Evolutionary conservation across 2,888 invertebrate genomes (phyloP), one percentile per base, ranked within the genome.

Genomic region (Laothoe populi): DNA sequence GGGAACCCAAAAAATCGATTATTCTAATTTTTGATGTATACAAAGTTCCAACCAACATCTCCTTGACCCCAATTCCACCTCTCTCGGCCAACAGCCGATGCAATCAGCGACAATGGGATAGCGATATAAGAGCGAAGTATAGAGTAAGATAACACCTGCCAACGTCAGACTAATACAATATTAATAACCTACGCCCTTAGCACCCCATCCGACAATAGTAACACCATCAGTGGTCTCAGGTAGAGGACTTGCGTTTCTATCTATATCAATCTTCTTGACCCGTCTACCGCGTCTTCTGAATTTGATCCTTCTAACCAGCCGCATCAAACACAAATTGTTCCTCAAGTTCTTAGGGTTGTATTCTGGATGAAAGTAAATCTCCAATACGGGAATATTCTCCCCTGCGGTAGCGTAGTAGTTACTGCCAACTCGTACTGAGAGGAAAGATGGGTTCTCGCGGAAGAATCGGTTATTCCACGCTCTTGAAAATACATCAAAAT

Each of bases 381-480:
- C 87, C 0, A 84, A 35, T 0, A 87, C 72, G 0, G 78, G 68
- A 11, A 91, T 81, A 1, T 71, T 74, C 62, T 90, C 90, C 0
- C 89, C 90, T 0, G 85, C 83, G 0, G 74, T 73, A 1, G 70
- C 75, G 68, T 82, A 84, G 64, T 78, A 84, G n/a, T 78, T 79
- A 66, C 85, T 87, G 8, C 91, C 91, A 0, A 90, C 75, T 13
- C 86, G 77, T 0, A 86, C 84, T 1, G 90, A 80, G n/a, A 86
- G 81, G 48, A 88, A 88, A 0, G 83, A 75, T 0, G 90, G 90
- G 61, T 90, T 90, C 64, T 90, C 90, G 0, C 89, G 83, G 66
- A 81, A 90, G 66, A 89, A 85, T 0, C 88, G 82, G 61, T 90
- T 91, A 70, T 90, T 91, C 79, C 83, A 86, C 0, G 87, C 88